Base-by-base conservation (phyloP, 2,113 vertebrate species). In the Ameiurus melas region DNA sequence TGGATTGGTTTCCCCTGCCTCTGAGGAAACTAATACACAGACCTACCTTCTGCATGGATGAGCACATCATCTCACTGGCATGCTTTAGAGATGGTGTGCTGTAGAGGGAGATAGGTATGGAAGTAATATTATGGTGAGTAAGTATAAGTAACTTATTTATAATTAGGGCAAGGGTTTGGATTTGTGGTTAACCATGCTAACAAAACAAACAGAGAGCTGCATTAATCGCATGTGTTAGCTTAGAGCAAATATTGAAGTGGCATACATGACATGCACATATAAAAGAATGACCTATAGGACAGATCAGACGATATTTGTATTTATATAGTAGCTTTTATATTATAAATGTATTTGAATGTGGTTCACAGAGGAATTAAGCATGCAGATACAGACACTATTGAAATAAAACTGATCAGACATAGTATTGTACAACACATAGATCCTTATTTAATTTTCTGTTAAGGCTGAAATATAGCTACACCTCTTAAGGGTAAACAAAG, bases 1-100 rank as follows among this genome's bases (percentile, higher is more conserved):
- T 84, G 81, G 77, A 87, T 43, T 79, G 55, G 83, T 62, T 87
- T 71, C 85, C 70, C 47, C 60, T 58, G 68, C 39, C 79, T 58
- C 39, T 30, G 85, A 82, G 87, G 39, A 86, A 83, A 39, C 57
- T 86, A 47, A 73, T 51, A 62, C 55, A 62, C 68, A 75, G 33
- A 27, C 62, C 77, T 36, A 17, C 25, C 51, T 60, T 36, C 62
- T 60, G 78, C 71, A 87, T 77, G 80, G 80, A 53, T 51, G 30
- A 53, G 39, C 39, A 80, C 70, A 73, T 83, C 13, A 39, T 64
- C 47, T 71, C 55, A 70, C 55, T 77, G 57, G 79, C 57, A 60
- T 47, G 43, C 33, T 58, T 83, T 70, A 58, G 7, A 51, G 19
- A 62, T 62, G 53, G 70, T 55, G 19, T 57, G 19, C 25, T 85